Base-by-base conservation (phyloP, 2,888 invertebrate genomes). In the Dasysyrphus albostriatus region DNA sequence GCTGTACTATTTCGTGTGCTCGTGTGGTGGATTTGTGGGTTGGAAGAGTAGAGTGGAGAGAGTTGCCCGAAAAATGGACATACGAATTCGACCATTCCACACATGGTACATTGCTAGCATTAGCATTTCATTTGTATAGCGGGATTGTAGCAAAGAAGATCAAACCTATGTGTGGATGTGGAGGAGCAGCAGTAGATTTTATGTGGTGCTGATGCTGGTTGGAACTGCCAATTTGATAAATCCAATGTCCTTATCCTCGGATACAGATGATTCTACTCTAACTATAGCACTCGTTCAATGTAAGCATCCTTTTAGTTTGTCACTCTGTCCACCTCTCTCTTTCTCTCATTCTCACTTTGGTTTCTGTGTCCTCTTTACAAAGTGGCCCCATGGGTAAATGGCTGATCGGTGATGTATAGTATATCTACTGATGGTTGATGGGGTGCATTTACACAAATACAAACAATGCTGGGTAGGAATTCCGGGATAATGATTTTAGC, bases 201-300 rank as follows among this genome's bases (percentile, higher is more conserved):
- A 47, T 19, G 59, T 58, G 69, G 29, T 73, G 54, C 8, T 73
- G 54, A 54, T 54, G 69, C 58, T 54, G 24, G 58, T 47, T 56
- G 76, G 24, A 65, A 72, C 81, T 85, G 74, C 61, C 82, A 81
- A 82, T 85, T 85, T 82, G 81, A 82, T 85, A 78, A 82, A 85
- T 85, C 74, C 85, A 74, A 82, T 65, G 77, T 78, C 65, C 81
- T 82, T 82, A 70, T 73, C 77, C 61, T 12, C 44, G 74, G 74
- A 82, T 82, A 63, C 49, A 77, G 69, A 85, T 70, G 67, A 74
- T 78, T 77, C 63, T 77, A 47, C 19, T 19, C n/a, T 24, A 24
- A 1, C n/a, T n/a, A n/a, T 24, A 24, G 77, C 34, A 65, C 32
- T 70, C 63, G 70, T 76, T 74, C 85, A 76, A 69, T 76, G 81